Percentiles rank a stretch among this genome's conserved stretches.
Conservation (phyloP, 2,113 vertebrate species). For the Lagopus leucura region DNA sequence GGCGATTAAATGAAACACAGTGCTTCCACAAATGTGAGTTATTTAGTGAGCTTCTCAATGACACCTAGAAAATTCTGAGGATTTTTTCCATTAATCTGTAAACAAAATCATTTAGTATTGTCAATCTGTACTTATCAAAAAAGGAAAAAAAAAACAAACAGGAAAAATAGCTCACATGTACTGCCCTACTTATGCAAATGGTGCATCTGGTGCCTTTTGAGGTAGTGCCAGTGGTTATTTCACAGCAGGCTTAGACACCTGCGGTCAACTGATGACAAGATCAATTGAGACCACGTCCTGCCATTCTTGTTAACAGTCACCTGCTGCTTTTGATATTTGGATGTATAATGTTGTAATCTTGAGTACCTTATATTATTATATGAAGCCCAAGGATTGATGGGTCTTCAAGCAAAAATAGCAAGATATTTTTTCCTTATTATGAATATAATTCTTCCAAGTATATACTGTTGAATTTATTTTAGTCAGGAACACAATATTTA, state of each 20-base stretch:
- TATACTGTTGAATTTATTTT: not conserved
- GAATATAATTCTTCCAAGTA: not conserved
- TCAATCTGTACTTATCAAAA: not conserved
- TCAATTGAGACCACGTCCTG: not conserved
- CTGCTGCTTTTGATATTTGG: not conserved
- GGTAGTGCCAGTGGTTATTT: constrained; percentile 30
- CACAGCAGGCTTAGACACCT: not conserved
- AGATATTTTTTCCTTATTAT: not conserved
- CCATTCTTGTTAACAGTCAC: not conserved
- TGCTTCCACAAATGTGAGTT: not conserved
- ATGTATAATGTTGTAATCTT: accelerated
- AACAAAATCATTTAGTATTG: not conserved
- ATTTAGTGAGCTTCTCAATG: not conserved
- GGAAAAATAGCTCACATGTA: not conserved
- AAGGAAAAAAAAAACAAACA: not conserved
- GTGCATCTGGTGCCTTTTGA: constrained; percentile 34
- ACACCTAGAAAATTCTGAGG: not conserved
- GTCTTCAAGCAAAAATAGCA: not conserved
- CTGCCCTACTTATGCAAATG: not conserved
- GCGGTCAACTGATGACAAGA: not conserved
- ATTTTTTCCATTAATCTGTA: not conserved
- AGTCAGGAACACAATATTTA: too few species aligned
- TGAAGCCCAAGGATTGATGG: not conserved
- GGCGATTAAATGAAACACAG: not conserved
- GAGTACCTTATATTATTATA: not conserved